These are phyloP conservation scores for Ornithorhynchus anatinus DNA, from an alignment of 2,113 vertebrate genomes.

Conservation along the genomic window DNA sequence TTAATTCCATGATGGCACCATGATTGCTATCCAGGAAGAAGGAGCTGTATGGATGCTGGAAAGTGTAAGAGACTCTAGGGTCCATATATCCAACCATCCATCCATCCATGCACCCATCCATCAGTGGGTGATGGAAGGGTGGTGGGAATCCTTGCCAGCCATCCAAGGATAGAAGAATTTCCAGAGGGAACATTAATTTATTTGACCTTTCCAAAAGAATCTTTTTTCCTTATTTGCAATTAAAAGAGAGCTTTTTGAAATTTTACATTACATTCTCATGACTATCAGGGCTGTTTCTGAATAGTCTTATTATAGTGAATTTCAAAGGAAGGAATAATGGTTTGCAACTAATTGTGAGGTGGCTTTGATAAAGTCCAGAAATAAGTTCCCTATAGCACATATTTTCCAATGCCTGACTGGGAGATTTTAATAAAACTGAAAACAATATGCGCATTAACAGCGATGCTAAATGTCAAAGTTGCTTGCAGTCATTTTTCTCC, in stretches of 20 bases:
- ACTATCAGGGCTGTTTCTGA: slow-evolving; percentile 42
- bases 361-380: slow-evolving; percentile 50
- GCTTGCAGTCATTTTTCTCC: slow-evolving; percentile 7
- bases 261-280: not conserved
- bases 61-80: too few species aligned
- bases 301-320: slow-evolving; percentile 42
- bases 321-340: slow-evolving; percentile 44
- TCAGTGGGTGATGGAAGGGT: not conserved
- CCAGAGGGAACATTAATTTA: slow-evolving; percentile 5
- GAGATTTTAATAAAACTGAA: slow-evolving; percentile 36
- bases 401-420: slow-evolving; percentile 42
- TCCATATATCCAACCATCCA: too few species aligned
- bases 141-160: not conserved
- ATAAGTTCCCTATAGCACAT: slow-evolving; percentile 15
- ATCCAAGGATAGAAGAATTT: not conserved
- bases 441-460: slow-evolving; percentile 54
- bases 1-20: not conserved
- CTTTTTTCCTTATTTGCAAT: slow-evolving; percentile 33
- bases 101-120: not conserved
- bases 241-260: slow-evolving; percentile 29
- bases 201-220: slow-evolving; percentile 22
- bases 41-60: too few species aligned
- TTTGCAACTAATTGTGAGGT: slow-evolving; percentile 47
- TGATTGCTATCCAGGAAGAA: not conserved
- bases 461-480: slow-evolving; percentile 46